Base-by-base conservation (phyloP, 1,140 invertebrate genomes). In the Apis dorsata region DNA sequence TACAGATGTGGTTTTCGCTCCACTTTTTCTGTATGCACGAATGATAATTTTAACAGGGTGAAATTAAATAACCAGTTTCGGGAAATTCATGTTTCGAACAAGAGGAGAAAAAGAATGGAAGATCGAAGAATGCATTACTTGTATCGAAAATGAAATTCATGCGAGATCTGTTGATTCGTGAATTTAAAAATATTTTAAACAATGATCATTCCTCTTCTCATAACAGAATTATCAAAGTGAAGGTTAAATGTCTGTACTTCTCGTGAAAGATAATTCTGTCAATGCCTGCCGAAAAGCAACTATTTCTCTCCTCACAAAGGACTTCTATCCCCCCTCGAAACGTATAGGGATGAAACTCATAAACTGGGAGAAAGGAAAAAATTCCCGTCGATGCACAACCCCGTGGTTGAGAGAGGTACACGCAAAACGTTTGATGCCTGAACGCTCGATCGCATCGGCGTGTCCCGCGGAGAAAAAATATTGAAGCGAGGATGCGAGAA, bases 401-500 rank as follows among this genome's bases (percentile, higher is more conserved):
- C 1, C 34, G 9, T 8, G 34, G 21, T 19, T n/a, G 49, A 75
- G 17, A 60, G 24, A 60, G 24, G 13, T 44, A 34, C 72, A 34
- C 53, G 72, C 24, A 28, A 53, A 75, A 74, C 79, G 79, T 81
- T 81, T 75, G 79, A 81, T 81, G n/a, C 79, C 62, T 19, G 34
- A 34, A 34, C 34, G 13, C 12, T 5, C 53, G 19, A 34, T 59
- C 44, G 62, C 74, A 21, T 53, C 68, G 60, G 28, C 49, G 60
- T 51, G 19, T 51, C 13, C 15, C 9, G 24, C 59, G n/a, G 73
- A 63, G 28, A 84, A 83, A 78, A 87, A 88, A 81, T 85, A 75
- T 81, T 76, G 76, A 88, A 88, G 88, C 89, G 90, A 85, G 85
- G 87, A 90, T 89, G 65, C 78, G 89, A 91, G 88, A 91, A 92